Percentiles rank a stretch among this genome's conserved stretches.
Evolutionary conservation across 1,140 invertebrate genomes (phyloP).

Genomic region (Plectus sambesii): DNA sequence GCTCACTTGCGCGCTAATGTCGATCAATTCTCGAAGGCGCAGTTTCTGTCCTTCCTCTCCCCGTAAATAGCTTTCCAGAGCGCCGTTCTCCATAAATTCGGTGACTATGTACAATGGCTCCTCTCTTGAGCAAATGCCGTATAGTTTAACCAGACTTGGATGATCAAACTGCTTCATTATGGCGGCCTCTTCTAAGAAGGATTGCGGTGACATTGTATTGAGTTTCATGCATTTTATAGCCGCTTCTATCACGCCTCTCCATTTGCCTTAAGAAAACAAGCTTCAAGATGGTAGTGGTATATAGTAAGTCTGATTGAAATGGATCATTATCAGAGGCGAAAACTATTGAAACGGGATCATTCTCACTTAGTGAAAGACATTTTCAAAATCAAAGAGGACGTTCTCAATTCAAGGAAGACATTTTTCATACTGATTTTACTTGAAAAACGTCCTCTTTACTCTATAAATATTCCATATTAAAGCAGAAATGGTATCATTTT

Average conservation of each 20-base stretch:
- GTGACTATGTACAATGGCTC: constrained; percentile 94
- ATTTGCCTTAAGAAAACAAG: constrained; percentile 17
- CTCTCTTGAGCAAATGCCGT: constrained; percentile 82
- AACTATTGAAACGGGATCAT: no score
- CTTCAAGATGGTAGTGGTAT: no score
- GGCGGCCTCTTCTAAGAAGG: constrained; percentile 79
- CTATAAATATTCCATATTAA: no score
- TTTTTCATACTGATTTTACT: no score
- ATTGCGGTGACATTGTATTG: constrained; percentile 91
- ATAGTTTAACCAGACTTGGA: constrained; percentile 80
- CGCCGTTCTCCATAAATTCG: constrained; percentile 88
- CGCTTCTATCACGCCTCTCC: constrained; percentile 57
- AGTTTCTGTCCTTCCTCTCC: constrained; percentile 67
- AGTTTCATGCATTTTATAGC: constrained; percentile 90
- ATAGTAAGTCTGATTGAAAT: no score
- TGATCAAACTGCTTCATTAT: constrained; percentile 98
- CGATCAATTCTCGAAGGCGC: constrained; percentile 77
- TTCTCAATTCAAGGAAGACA: no score
- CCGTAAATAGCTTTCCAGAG: constrained; percentile 72
- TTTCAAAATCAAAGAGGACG: no score
- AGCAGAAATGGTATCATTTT: constrained; percentile 1
- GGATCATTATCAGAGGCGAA: no score
- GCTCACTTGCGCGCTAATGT: constrained; percentile 85
- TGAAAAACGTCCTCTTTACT: no score
- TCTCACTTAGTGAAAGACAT: no score